Conservation (phyloP, 2,113 vertebrate genomes). For the Poeciliopsis prolifica region DNA sequence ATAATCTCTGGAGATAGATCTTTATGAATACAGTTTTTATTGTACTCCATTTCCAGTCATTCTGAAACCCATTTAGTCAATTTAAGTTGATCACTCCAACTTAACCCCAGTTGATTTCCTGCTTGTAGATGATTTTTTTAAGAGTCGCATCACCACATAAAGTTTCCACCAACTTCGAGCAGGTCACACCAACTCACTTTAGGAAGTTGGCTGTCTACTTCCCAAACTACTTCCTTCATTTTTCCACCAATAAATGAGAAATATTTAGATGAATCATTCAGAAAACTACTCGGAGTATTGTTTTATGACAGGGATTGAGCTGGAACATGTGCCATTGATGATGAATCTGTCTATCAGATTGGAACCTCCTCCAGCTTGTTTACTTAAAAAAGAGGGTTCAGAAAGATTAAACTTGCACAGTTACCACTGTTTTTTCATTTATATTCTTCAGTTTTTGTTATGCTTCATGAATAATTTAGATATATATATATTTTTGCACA, state of each 20-base stretch:
- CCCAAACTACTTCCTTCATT: background rate
- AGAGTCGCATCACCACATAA: too few relatives aligned
- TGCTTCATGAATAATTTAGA: slow-evolving; percentile 6
- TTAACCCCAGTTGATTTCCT: too few relatives aligned
- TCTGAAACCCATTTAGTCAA: too few relatives aligned
- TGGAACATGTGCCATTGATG: background rate
- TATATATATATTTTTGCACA: background rate
- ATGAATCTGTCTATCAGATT: too few relatives aligned
- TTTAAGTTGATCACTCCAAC: too few relatives aligned
- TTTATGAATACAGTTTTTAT: too few relatives aligned
- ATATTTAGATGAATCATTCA: background rate
- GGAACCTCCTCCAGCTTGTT: background rate
- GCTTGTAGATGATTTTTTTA: too few relatives aligned
- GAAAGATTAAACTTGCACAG: background rate
- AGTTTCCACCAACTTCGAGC: too few relatives aligned
- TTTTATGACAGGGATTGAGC: background rate
- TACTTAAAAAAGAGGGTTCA: background rate
- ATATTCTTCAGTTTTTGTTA: background rate
- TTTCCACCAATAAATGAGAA: background rate
- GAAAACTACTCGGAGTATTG: background rate
- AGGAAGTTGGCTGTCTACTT: too few relatives aligned
- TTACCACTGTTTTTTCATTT: background rate
- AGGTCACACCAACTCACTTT: too few relatives aligned
- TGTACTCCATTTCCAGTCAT: too few relatives aligned
- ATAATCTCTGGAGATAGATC: too few relatives aligned